A percentile compares a stretch with the other conserved stretches of the same genome.
phyloP scores from a whole-genome alignment of 2,113 vertebrate species.

The Ameiurus melas region DNA sequence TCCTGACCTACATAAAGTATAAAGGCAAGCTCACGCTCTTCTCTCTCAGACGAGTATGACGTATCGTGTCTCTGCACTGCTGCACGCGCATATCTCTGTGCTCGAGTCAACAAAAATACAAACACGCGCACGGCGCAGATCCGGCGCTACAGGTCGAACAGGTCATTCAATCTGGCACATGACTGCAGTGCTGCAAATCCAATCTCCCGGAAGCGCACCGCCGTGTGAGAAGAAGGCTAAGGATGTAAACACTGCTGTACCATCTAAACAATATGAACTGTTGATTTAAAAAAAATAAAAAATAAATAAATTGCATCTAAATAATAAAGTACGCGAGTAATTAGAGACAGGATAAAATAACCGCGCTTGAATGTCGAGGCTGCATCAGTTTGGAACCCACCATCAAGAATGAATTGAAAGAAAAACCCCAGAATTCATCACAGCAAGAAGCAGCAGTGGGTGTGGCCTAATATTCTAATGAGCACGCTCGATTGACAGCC shows the following conservation, averaged over 20 bases:
- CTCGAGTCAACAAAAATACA: constrained; percentile 27
- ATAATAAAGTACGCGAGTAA: neutral
- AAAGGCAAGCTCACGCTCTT: constrained; percentile 60
- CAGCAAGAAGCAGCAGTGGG: neutral
- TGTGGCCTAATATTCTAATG: neutral
- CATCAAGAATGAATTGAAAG: neutral
- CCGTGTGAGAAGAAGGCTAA: neutral
- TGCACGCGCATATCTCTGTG: constrained; percentile 34
- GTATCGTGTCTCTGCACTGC: constrained; percentile 24
- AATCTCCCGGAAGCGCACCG: neutral
- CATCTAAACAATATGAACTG: neutral
- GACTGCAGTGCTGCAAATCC: neutral
- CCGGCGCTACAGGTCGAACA: neutral
- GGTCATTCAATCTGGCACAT: neutral
- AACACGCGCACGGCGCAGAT: neutral
- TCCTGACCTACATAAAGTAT: constrained; percentile 70
- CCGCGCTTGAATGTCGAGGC: neutral
- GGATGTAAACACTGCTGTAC: neutral
- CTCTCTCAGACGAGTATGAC: constrained; percentile 47
- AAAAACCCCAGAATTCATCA: neutral
- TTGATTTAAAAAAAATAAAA: neutral
- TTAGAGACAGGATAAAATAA: neutral
- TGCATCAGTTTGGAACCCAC: neutral
- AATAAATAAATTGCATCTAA: neutral
- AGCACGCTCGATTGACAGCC: neutral